Evolutionary conservation across 2,113 vertebrate genomes (phyloP), one percentile per base, ranked within the genome.

Genomic region (Alligator mississippiensis): DNA sequence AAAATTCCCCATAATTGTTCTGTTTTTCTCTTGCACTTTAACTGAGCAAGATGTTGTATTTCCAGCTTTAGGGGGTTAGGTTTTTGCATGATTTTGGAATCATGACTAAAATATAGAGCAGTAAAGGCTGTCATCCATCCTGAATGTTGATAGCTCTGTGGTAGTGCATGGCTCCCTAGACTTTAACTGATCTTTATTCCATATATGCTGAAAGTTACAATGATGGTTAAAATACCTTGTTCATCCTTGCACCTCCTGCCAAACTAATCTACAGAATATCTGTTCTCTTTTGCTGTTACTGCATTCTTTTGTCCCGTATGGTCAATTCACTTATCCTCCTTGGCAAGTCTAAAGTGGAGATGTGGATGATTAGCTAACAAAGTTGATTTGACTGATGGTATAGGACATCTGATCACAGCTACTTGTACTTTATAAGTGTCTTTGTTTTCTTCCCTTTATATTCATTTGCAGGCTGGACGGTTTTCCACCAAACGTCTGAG

Each of bases 381-480:
- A 98, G 96, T 97, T 97, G 97, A 96, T 98, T 96, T 98, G 97
- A 98, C 97, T 98, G 97, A 97, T 98, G 98, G 97, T 98, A 94
- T 97, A 97, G 96, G 96, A 97, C 94, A 94, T 97, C 97, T 98
- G 91, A 96, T 97, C 97, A 86, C 95, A 97, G 95, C 94, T 96
- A 97, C 97, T 97, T 98, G 93, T 97, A 98, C 97, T 98, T 99
- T 98, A 98, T 98, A 97, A 98, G 98, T 98, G 97, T 98, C 98
- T 98, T 96, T 99, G 97, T 99, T 97, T 98, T 98, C 98, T 99
- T 99, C 98, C 98, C 98, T 98, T 98, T 98, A 98, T 98, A 98
- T 98, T 98, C 98, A 98, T 98, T 98, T 98, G 96, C 99, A 99
- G 99, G 99, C 98, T 99, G 99, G 99, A 99, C 99, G 98, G 98